Evolutionary conservation across 2,888 invertebrate genomes (phyloP).

Genomic region (Diarsia rubi): DNA sequence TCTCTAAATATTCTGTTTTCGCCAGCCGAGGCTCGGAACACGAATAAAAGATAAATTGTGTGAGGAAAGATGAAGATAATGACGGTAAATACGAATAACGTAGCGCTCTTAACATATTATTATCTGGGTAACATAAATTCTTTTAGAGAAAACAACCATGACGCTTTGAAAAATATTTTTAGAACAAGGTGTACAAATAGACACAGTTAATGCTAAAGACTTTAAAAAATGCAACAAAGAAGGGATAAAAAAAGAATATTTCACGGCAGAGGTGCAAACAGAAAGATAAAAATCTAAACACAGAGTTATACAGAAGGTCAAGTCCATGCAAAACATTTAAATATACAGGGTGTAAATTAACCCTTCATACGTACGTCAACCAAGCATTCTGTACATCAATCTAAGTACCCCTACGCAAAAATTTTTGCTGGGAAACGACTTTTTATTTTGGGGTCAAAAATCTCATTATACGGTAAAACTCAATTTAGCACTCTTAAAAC

Average conservation of each 20-base stretch:
- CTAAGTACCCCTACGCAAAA: too few relatives aligned
- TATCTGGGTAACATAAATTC: background rate
- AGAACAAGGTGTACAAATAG: conserved; percentile 22
- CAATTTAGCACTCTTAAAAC: too few relatives aligned
- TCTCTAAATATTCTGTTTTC: too few relatives aligned
- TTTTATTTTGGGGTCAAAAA: too few relatives aligned
- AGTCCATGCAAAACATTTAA: background rate
- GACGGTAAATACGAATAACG: background rate
- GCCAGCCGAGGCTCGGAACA: too few relatives aligned
- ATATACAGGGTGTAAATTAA: too few relatives aligned
- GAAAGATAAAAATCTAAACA: conserved; percentile 21
- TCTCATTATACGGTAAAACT: too few relatives aligned
- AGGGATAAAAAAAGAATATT: conserved; percentile 30
- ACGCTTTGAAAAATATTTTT: conserved; percentile 7
- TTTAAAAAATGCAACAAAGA: conserved; percentile 29
- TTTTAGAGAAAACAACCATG: background rate
- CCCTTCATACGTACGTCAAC: too few relatives aligned
- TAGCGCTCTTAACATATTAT: background rate
- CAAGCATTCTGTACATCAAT: too few relatives aligned
- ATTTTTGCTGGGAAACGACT: too few relatives aligned
- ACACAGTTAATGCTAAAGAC: conserved; percentile 4
- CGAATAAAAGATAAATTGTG: too few relatives aligned
- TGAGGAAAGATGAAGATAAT: background rate
- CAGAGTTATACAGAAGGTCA: background rate
- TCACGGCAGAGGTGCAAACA: conserved; percentile 26